Evolutionary conservation across 2,888 invertebrate species (phyloP), one percentile per base, ranked within the genome.

Genomic region (Punctoribates punctum): DNA sequence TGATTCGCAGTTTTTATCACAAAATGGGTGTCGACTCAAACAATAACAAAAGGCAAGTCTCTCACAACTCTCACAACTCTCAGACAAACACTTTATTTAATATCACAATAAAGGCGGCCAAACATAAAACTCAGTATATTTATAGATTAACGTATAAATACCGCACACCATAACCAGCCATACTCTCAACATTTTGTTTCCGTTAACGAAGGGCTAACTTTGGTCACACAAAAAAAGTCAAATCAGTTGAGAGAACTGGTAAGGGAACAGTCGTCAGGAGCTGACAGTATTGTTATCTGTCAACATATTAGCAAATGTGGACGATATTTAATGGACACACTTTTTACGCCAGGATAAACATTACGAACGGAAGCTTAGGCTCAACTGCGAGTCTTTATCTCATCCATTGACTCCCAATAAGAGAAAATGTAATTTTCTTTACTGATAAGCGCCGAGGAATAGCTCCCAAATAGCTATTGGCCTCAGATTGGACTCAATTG

Each of bases 331-430:
- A 70, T 70, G 70, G 20, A 17, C 20, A 70, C 70, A 70, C 70
- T 70, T 70, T 70, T 70, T 70, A 70, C 70, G 70, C 17, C n/a
- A 20, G 70, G 70, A 70, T 70, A 70, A 70, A 46, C 70, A 70
- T 70, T 42, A 70, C 70, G 70, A 70, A 70, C 70, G 70, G 70
- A 70, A 70, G 70, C 70, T 70, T 70, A 42, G 70, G 70, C 70
- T 70, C 5, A 70, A 46, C 70, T 70, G 23, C 23, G 70, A 70
- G 34, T 70, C 70, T 70, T 70, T 70, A 70, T 70, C 70, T 8
- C 70, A 38, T 9, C 70, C 70, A 70, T 70, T 70, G n/a, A 70
- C 20, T 67, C 70, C 70, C 70, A 70, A 70, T 70, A 38, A 70
- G 70, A 70, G 70, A 42, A 20, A 70, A 70, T 70, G 70, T 70